phyloP scores from a whole-genome alignment of 2,113 vertebrate genomes.

The Spheniscus mendiculus region DNA sequence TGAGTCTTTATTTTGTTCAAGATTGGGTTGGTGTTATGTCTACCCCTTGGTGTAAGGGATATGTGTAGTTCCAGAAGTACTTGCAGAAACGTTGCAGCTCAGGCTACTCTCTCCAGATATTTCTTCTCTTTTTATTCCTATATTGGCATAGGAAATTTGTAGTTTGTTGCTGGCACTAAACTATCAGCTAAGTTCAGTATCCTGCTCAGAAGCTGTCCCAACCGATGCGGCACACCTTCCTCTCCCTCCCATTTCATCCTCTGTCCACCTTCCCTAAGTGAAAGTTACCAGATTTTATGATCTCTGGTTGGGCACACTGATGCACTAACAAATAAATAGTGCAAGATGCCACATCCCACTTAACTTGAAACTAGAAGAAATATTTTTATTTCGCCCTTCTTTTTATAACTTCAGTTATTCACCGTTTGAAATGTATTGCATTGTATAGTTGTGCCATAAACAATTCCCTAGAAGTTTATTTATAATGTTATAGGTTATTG shows the following conservation, averaged over 20 bases:
- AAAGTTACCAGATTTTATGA: neutral
- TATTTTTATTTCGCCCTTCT: neutral
- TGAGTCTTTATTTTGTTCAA: neutral
- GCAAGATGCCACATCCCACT: neutral
- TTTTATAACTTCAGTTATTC: neutral
- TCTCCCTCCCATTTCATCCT: neutral
- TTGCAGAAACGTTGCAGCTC: neutral
- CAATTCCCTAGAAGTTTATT: neutral
- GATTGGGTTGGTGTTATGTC: neutral
- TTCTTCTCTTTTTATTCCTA: neutral
- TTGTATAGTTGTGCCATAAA: neutral
- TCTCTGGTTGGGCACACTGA: neutral
- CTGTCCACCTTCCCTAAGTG: neutral
- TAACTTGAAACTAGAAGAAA: neutral
- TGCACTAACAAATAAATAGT: neutral
- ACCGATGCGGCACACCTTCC: neutral
- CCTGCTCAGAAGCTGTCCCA: neutral
- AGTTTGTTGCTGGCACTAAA: neutral
- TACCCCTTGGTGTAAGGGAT: neutral
- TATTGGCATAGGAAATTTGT: neutral
- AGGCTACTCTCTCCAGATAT: neutral
- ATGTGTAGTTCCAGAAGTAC: neutral
- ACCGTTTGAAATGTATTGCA: neutral
- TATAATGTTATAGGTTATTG: neutral
- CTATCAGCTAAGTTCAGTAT: neutral